Evolutionary conservation across 2,888 invertebrate species (phyloP), one percentile per base, ranked within the genome.

Genomic region (Sinodicranocentrus sp.): DNA sequence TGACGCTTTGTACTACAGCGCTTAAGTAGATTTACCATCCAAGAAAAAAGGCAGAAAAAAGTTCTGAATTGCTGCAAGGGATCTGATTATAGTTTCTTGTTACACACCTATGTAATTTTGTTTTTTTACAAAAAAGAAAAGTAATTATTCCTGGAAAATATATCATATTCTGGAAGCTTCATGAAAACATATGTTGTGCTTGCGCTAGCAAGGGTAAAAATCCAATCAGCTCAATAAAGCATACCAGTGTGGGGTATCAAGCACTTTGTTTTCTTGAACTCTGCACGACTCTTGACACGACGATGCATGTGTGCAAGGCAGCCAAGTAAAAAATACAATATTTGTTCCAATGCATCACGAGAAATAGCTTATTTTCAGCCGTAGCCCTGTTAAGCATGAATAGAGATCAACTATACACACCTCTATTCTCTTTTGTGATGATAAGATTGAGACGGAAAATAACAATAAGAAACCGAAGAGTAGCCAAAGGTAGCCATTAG

Each of bases 401-500:
- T 39, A 39, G 39, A 6, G 13, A 13, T 13, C 13, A 39, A 13
- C 39, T 13, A 39, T 39, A 13, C 8, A 39, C 13, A 13, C 39
- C 39, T 39, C 39, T 8, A 39, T 39, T 39, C 13, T 39, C 17
- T 61, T 2, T 59, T 21, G 19, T 61, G 13, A 61, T 61, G 61
- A 61, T 61, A 17, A 39, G 17, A 26, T 33, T 26, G 39, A 65
- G 63, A 65, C 63, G 21, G 13, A 65, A 28, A 65, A 21, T 59
- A 61, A 65, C 39, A 39, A 65, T 33, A 17, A 39, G 17, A 65
- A 17, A 19, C 52, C 19, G 19, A 70, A 33, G 6, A 57, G 23
- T 52, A 70, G 48, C 70, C 26, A 10, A 70, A 48, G 52, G 52
- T 48, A 70, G 70, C 70, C 25, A 70, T 25, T 48, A 52, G 8